Percentiles rank a stretch among this genome's conserved stretches.
Conservation (phyloP, 1,140 invertebrate genomes). For the Drosophila repleta region DNA sequence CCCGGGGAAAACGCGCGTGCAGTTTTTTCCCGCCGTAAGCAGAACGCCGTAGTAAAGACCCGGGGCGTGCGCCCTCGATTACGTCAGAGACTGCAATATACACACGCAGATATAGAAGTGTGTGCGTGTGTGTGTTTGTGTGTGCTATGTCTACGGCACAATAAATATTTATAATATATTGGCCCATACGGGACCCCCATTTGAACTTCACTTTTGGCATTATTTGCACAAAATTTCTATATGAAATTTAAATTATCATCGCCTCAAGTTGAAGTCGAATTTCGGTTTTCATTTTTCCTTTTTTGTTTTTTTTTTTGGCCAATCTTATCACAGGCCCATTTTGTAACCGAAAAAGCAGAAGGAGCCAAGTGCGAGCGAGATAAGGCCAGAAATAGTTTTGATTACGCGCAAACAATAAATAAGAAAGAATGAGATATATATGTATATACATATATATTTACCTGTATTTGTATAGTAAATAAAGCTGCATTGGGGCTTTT, state of each 20-base stretch:
- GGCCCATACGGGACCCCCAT: constrained; percentile 4
- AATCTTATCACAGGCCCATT: constrained; percentile 64
- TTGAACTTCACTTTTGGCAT: constrained; percentile 15
- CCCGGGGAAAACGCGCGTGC: constrained; percentile 75
- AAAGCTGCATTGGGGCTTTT: constrained; percentile 14
- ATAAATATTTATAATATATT: constrained; percentile 37
- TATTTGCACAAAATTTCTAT: constrained; percentile 27
- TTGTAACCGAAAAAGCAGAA: constrained; percentile 60
- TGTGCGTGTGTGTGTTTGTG: constrained; percentile 5
- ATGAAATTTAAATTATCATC: constrained; percentile 72
- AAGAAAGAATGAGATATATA: constrained; percentile 4
- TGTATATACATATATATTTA: neutral
- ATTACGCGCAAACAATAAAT: constrained; percentile 53
- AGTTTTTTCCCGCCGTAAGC: constrained; percentile 72
- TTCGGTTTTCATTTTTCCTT: too few species aligned
- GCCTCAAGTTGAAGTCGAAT: constrained; percentile 12
- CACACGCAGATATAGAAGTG: neutral
- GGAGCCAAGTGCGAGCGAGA: constrained; percentile 59
- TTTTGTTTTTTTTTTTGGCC: neutral
- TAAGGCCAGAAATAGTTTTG: constrained; percentile 68
- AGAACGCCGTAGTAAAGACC: constrained; percentile 34
- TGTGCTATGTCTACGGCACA: constrained; percentile 1
- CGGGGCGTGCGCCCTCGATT: constrained; percentile 67
- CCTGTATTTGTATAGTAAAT: constrained; percentile 5
- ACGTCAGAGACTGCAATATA: constrained; percentile 60